Base-by-base conservation (phyloP, 2,797 vertebrate species). In the Natrix natrix region DNA sequence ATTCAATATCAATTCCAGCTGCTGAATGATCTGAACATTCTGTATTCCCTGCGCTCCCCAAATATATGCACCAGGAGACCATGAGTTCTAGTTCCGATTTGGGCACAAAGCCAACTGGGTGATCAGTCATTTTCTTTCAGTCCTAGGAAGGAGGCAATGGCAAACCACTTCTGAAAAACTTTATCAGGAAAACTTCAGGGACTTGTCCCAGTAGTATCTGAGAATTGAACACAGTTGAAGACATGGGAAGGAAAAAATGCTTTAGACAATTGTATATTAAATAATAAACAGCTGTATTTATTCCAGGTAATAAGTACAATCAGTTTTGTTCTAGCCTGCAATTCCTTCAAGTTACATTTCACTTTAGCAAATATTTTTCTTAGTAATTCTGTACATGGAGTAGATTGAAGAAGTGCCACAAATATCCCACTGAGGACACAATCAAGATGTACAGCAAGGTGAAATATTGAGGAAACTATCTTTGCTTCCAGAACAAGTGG, bases 211-310 rank as follows among this genome's bases (percentile, higher is more conserved):
- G 11, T n/a, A 63, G 26, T 63, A 1, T 63, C 60, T 63, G 61
- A 28, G 26, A 63, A 63, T 63, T 63, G 61, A 28, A 74, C n/a
- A 74, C 66, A 37, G 14, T 74, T 74, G 66, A 74, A 74, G 16
- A 37, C 32, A 74, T 0, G 0, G 16, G 26, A 63, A 63, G 61
- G 13, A 63, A n/a, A 63, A 63, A 92, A 86, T 56, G 83, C n/a
- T 91, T 91, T 91, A 43, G 55, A 86, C 63, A 94, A 95, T 88
- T 93, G 43, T 86, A 83, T 14, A 92, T 91, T 94, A 93, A 95
- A 88, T 94, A 94, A 91, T 74, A 78, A 56, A 83, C 61, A 69
- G 60, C 6, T 0, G 89, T 74, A 94, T 90, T 13, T 69, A 93
- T 60, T 86, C 43, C 63, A 63, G 28, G 92, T 93, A 54, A 94